phyloP scores from a whole-genome alignment of 2,888 invertebrate species.

The Apomyelois bistriatella region DNA sequence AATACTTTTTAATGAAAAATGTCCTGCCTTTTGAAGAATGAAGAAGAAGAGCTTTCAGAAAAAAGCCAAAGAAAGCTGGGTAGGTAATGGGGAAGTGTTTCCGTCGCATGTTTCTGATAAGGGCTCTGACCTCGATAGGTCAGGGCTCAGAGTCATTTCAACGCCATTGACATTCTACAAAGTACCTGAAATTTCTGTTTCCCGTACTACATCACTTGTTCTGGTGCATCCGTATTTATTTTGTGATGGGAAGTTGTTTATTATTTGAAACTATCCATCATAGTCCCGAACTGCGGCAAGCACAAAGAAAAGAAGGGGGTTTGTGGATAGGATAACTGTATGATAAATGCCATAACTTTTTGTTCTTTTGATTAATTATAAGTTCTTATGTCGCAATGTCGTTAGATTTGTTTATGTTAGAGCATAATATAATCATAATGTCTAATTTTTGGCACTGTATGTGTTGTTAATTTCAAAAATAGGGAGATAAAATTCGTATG shows the following conservation, averaged over 20 bases:
- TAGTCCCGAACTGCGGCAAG: too few species aligned
- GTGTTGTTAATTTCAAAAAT: too few species aligned
- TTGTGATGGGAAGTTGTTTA: background rate
- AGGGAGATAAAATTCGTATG: too few species aligned
- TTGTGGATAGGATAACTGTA: too few species aligned
- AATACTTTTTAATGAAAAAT: background rate
- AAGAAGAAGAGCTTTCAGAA: background rate
- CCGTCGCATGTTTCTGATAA: slow-evolving; percentile 16
- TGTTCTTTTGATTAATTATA: too few species aligned
- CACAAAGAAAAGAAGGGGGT: too few species aligned
- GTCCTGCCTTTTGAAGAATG: background rate
- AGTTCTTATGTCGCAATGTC: too few species aligned
- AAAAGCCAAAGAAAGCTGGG: background rate
- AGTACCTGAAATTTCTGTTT: slow-evolving; percentile 18
- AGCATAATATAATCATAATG: too few species aligned
- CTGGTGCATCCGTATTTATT: background rate
- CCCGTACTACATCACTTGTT: slow-evolving; percentile 16
- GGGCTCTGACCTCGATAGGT: slow-evolving; percentile 24
- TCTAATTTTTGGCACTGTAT: too few species aligned
- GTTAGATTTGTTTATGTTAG: too few species aligned
- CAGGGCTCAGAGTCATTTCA: slow-evolving; percentile 27
- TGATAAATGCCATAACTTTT: too few species aligned
- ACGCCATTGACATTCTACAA: slow-evolving; percentile 34
- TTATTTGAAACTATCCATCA: too few species aligned
- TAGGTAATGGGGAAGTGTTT: slow-evolving; percentile 11